Percentiles rank a stretch among this genome's conserved stretches.
phyloP scores from a whole-genome alignment of 2,888 invertebrate species.

The Tiliacea aurago region DNA sequence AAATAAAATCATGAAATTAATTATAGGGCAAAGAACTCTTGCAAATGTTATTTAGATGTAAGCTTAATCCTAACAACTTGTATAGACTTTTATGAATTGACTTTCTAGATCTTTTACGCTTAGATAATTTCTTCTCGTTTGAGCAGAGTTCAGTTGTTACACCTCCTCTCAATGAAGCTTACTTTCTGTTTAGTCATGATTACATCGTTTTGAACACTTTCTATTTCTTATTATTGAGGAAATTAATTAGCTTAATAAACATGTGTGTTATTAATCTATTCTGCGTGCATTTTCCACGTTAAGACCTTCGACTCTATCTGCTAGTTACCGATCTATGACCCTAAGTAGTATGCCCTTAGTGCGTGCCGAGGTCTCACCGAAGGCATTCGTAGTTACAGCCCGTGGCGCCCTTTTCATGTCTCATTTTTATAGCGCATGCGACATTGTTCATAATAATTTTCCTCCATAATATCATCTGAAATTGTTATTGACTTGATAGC shows the following conservation, averaged over 20 bases:
- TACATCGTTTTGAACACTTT: constrained; percentile 64
- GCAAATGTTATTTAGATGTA: constrained; percentile 19
- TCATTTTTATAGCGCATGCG: constrained; percentile 80
- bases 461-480: constrained; percentile 67
- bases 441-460: constrained; percentile 78
- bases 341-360: constrained; percentile 83
- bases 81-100: constrained; percentile 37
- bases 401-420: constrained; percentile 77
- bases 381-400: constrained; percentile 69
- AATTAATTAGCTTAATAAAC: constrained; percentile 69
- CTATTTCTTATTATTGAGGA: constrained; percentile 66
- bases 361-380: constrained; percentile 84
- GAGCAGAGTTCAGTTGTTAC: constrained; percentile 55
- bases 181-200: constrained; percentile 65
- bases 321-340: constrained; percentile 79
- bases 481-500: constrained; percentile 59
- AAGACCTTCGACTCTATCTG: constrained; percentile 78
- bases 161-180: constrained; percentile 57
- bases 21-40: constrained; percentile 10
- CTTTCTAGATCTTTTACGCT: constrained; percentile 61
- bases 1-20: constrained; percentile 8
- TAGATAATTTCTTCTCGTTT: constrained; percentile 59
- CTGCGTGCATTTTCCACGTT: constrained; percentile 77
- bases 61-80: constrained; percentile 31
- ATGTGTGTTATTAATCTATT: constrained; percentile 77